Evolutionary conservation across 2,888 invertebrate species (phyloP), one percentile per base, ranked within the genome.

Genomic region (Drosophila algonquin): DNA sequence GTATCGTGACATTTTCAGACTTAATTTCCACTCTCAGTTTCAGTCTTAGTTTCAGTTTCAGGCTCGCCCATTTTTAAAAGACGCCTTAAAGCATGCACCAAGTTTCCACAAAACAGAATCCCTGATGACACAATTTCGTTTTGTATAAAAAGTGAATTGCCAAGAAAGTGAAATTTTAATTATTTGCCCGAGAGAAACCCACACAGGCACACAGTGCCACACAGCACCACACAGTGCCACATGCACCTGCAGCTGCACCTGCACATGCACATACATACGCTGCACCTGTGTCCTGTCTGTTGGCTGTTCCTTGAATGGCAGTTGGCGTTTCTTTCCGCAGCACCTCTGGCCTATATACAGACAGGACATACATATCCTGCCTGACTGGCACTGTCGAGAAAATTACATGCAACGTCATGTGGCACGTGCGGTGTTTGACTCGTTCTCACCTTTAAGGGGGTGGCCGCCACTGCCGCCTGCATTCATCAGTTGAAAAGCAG

Each of bases 81-180:
- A 12, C 32, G 35, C 56, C 75, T 65, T 62, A 67, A 76, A 75
- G 75, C 47, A 63, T 56, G 59, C 55, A 30, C 2, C 40, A 40
- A 40, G 40, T 40, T 40, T 53, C 44, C 48, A 35, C 46, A 58
- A 55, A 70, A 60, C 58, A 53, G 74, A 64, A 73, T 61, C 56
- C 74, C 81, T 73, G 78, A 87, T 89, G 85, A 86, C 89, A 89
- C 87, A 76, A 84, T 87, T 86, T 77, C 72, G 57, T 70, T 60
- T 50, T 53, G 63, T 60, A 64, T 71, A 77, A 83, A 87, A 89
- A 89, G 84, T 89, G 87, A 87, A 79, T 80, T 86, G 87, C 77
- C 72, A 83, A 84, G 88, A 89, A 90, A 89, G 89, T 89, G 90
- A 89, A 90, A 89, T 87, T 87, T 87, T 89, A 89, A 90, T 89